A percentile compares a stretch with the other conserved stretches of the same genome.
Evolutionary conservation across 2,888 invertebrate genomes (phyloP).

Genomic region (Lithosia quadra): DNA sequence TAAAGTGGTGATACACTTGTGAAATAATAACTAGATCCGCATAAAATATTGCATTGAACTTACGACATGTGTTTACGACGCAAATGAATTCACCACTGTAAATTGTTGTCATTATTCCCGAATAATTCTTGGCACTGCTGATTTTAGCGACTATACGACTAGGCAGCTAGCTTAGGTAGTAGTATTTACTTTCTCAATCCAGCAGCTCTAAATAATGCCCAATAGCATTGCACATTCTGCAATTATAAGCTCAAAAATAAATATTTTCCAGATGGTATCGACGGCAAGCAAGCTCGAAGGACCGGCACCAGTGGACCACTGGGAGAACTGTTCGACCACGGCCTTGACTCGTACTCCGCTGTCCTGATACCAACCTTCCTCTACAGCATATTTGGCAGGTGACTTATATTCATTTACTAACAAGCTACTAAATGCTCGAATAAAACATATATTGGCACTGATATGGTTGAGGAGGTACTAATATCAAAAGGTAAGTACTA

Average conservation of each 20-base stretch:
- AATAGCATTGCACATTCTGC: no score
- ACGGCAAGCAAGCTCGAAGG: slow-evolving; percentile 99
- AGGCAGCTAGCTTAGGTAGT: no score
- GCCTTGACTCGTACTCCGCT: slow-evolving; percentile 98
- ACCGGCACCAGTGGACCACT: slow-evolving; percentile 97
- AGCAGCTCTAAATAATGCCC: no score
- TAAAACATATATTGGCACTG: not conserved
- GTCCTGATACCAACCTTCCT: slow-evolving; percentile 97
- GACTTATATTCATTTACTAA: slow-evolving; percentile 18
- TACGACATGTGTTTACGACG: no score
- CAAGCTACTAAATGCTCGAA: slow-evolving; percentile 1
- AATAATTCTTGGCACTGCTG: no score
- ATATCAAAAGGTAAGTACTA: not conserved
- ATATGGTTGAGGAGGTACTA: not conserved
- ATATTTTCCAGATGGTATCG: slow-evolving; percentile 96
- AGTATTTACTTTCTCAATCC: no score
- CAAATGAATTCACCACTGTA: no score
- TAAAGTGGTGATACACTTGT: not conserved
- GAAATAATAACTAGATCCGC: no score
- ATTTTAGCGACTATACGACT: no score
- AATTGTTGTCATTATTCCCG: no score
- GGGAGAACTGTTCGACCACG: slow-evolving; percentile 99
- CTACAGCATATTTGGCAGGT: slow-evolving; percentile 96
- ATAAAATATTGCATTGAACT: no score
- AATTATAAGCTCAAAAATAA: no score